Evolutionary conservation across 2,888 invertebrate species (phyloP).

Genomic region (Glomeris marginata): DNA sequence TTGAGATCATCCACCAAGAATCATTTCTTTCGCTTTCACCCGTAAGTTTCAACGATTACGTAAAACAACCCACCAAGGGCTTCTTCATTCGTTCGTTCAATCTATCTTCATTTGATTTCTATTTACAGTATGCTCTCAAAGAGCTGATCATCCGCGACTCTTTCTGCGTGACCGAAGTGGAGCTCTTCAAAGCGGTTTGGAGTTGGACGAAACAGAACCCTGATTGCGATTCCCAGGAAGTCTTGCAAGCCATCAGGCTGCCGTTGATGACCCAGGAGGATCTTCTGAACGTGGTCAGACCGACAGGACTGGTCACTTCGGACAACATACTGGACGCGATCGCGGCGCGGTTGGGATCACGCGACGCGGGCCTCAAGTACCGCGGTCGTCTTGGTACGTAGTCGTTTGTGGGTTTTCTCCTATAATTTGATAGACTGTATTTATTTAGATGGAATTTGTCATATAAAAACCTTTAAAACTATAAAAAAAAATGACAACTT

Average conservation of each 20-base stretch:
- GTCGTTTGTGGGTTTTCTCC: background rate
- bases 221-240: slow-evolving; percentile 34
- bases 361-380: slow-evolving; percentile 64
- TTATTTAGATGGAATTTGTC: background rate
- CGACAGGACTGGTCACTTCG: slow-evolving; percentile 68
- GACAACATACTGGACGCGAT: slow-evolving; percentile 91
- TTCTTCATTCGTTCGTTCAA: too few relatives aligned
- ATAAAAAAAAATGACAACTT: slow-evolving; percentile 1
- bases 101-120: slow-evolving; percentile 5
- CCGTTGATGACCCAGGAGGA: slow-evolving; percentile 73
- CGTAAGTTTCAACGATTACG: slow-evolving; percentile 42
- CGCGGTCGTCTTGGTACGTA: slow-evolving; percentile 59
- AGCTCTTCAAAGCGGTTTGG: slow-evolving; percentile 81
- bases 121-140: slow-evolving; percentile 50
- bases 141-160: slow-evolving; percentile 80
- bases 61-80: too few relatives aligned
- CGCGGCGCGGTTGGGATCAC: slow-evolving; percentile 62
- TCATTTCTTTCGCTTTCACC: slow-evolving; percentile 69
- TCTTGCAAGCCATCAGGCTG: slow-evolving; percentile 44
- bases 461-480: background rate
- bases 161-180: slow-evolving; percentile 89
- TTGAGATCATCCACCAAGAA: slow-evolving; percentile 66
- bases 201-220: slow-evolving; percentile 72
- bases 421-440: background rate
- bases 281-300: slow-evolving; percentile 72